Evolutionary conservation across 2,888 invertebrate species (phyloP).

Genomic region (Opisthograptis luteolata): DNA sequence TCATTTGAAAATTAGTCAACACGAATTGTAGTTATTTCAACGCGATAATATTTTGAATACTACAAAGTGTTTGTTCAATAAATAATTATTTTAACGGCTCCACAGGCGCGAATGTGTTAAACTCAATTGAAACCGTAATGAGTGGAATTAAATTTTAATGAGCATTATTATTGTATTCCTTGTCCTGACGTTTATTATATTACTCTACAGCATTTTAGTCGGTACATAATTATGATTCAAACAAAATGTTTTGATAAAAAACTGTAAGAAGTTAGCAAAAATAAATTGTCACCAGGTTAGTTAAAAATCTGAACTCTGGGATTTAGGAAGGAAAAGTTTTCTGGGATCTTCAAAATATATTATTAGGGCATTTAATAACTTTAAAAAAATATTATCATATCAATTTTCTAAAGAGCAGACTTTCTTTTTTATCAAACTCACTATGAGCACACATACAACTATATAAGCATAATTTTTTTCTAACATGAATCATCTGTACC

Average conservation of each 20-base stretch:
- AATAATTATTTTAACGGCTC: constrained; percentile 7
- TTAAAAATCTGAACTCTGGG: no score
- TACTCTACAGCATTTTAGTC: neutral
- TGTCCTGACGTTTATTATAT: neutral
- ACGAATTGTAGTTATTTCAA: constrained; percentile 9
- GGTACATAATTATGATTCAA: no score
- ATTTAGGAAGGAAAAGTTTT: no score
- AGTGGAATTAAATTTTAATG: neutral
- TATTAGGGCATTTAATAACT: no score
- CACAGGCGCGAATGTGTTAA: constrained; percentile 5
- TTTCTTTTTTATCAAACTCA: no score
- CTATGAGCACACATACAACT: no score
- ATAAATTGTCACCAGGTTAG: no score
- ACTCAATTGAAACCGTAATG: constrained; percentile 9
- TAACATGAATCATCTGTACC: constrained; percentile 25
- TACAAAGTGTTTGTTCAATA: constrained; percentile 14
- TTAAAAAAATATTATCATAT: no score
- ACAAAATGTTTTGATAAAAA: no score
- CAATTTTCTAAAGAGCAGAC: no score
- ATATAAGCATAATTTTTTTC: constrained; percentile 12
- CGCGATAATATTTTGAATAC: constrained; percentile 25
- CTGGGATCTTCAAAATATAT: no score
- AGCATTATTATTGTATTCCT: constrained; percentile 1
- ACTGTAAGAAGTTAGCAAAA: no score
- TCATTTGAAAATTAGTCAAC: constrained; percentile 9